Evolutionary conservation across 2,797 vertebrate genomes (phyloP), one percentile per base, ranked within the genome.

Genomic region (Tamandua tetradactyla): DNA sequence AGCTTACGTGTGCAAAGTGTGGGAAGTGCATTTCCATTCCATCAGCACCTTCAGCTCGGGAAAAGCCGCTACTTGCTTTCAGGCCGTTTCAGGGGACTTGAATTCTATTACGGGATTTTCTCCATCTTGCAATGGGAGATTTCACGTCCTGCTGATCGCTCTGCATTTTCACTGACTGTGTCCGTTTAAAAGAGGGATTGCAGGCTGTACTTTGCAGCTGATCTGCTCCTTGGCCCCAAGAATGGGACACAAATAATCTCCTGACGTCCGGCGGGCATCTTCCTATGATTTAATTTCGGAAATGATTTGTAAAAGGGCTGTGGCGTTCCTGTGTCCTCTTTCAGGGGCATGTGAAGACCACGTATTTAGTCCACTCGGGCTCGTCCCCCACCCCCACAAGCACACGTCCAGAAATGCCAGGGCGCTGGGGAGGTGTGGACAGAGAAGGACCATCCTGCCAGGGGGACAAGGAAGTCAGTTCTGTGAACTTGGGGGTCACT

Each of bases 261-360:
- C 72, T 64, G 47, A 89, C 94, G 94, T 94, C 89, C 5, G 7
- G 79, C 94, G 93, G 84, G 94, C 89, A 95, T 94, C 95, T 96
- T 96, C 91, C 97, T 96, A 97, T 93, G 23, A 97, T 96, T 97
- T 96, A 82, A 94, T 95, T 97, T 97, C 76, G 62, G 95, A 96
- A 92, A 95, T 85, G 93, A 96, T 95, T 96, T 97, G 97, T 97
- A 69, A 91, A 95, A 86, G 95, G 90, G 37, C 66, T 61, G 90
- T 86, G 94, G 89, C 42, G 55, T 78, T 86, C 96, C 83, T 86
- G 68, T 90, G 57, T 89, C 85, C 94, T 97, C 97, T 93, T 97
- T 97, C 93, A 96, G 97, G 96, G 86, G 94, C 75, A 86, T 94
- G 30, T 96, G 96, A 97, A 97, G 97, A 97, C 94, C 95, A 95